phyloP scores from a whole-genome alignment of 2,797 vertebrate species.

The Catamblyrhynchus diadema region DNA sequence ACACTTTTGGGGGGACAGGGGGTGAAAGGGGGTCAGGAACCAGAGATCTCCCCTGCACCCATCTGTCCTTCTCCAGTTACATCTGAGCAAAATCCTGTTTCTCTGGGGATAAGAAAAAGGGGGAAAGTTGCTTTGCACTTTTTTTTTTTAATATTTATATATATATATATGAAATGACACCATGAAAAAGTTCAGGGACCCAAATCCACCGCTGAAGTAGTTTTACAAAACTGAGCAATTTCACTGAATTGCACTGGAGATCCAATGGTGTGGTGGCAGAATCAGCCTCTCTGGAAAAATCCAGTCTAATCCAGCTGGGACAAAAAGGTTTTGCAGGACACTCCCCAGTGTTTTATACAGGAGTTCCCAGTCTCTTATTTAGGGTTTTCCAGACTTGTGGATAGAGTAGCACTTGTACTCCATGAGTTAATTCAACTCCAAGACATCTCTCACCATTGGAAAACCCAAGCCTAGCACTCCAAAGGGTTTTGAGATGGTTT shows the following conservation, averaged over 20 bases:
- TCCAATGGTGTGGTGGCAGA: background rate
- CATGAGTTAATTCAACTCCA: background rate
- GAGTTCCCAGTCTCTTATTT: background rate
- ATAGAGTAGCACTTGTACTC: background rate
- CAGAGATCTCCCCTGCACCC: background rate
- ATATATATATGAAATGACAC: background rate
- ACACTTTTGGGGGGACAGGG: background rate
- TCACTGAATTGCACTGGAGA: background rate
- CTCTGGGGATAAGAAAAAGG: background rate
- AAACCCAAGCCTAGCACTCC: background rate
- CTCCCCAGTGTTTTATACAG: background rate
- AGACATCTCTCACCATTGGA: background rate
- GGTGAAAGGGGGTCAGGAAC: background rate
- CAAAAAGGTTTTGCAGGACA: background rate
- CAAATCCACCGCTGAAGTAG: background rate
- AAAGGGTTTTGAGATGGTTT: background rate
- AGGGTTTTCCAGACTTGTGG: background rate
- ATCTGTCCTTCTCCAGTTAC: background rate
- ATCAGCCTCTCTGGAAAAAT: conserved; percentile 17
- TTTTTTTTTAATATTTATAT: background rate
- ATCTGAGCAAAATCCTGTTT: conserved; percentile 4
- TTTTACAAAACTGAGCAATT: background rate
- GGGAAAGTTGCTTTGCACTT: conserved; percentile 16
- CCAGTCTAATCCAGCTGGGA: background rate
- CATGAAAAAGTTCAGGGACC: background rate